These are phyloP conservation scores for Bovichtus variegatus DNA, from an alignment of 2,797 vertebrate genomes.

Conservation along the genomic window DNA sequence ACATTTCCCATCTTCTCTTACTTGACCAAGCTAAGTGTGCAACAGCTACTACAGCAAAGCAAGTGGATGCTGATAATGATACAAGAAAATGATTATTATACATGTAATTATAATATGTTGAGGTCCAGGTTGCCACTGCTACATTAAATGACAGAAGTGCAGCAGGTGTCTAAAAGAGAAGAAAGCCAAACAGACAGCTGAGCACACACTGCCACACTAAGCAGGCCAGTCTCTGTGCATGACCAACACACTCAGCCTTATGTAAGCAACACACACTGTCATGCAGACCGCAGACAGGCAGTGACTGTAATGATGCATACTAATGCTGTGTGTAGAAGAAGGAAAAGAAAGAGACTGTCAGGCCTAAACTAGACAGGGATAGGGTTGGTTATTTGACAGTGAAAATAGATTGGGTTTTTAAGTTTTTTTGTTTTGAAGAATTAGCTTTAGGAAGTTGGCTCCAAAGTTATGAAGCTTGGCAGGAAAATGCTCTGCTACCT, in stretches of 20 bases:
- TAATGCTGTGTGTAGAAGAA: slow-evolving; percentile 34
- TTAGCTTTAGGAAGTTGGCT: slow-evolving; percentile 36
- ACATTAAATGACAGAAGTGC: slow-evolving; percentile 40
- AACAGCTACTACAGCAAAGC: slow-evolving; percentile 2
- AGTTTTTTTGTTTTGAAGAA: slow-evolving; percentile 54
- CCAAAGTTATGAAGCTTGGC: slow-evolving; percentile 38
- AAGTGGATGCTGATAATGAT: not conserved
- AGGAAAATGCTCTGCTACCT: slow-evolving; percentile 30
- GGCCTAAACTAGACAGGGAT: slow-evolving; percentile 15
- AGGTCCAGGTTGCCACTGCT: slow-evolving; percentile 17
- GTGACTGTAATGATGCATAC: slow-evolving; percentile 59
- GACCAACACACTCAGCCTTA: slow-evolving; percentile 43
- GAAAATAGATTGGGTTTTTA: slow-evolving; percentile 51
- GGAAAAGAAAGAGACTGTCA: slow-evolving; percentile 34
- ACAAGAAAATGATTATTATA: not conserved
- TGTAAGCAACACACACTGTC: slow-evolving; percentile 54
- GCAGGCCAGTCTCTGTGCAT: slow-evolving; percentile 15
- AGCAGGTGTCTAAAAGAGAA: slow-evolving; percentile 42
- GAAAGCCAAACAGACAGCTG: slow-evolving; percentile 54
- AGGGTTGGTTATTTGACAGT: slow-evolving; percentile 34
- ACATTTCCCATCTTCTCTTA: not conserved
- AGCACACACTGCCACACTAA: slow-evolving; percentile 45
- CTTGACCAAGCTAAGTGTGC: not conserved
- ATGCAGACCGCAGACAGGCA: slow-evolving; percentile 49
- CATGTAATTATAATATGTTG: too few relatives aligned